Base-by-base conservation (phyloP, 2,888 invertebrate species). In the Anorthoa munda region DNA sequence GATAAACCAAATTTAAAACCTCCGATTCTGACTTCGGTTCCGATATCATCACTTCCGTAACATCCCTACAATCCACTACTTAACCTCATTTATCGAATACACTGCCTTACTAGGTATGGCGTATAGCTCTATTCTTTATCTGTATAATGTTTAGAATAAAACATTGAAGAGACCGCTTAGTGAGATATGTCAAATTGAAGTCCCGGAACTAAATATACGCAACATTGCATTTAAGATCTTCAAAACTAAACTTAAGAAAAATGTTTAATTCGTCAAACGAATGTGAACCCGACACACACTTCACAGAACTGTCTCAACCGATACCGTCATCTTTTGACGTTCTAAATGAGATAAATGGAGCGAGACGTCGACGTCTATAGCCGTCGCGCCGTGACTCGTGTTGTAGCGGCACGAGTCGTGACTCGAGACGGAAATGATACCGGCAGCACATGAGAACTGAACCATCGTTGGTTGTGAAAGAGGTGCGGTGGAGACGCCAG, bases 391-490 rank as follows among this genome's bases (percentile, higher is more conserved):
- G 81, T 79, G 86, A 78, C 87, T 77, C 71, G 77, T 66, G 82
- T 70, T 55, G 50, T 70, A 68, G 63, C 77, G 63, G 63, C 69
- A 65, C 59, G 76, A 78, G 45, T 82, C 72, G 58, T 79, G 85
- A 78, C 87, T 77, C 71, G 61, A 83, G 78, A 81, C 86, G 90
- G 85, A 90, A 87, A 88, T 87, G 83, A 90, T 87, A 84, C 82
- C 81, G 75, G 71, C 71, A 66, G 55, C 71, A 68, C 66, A 66
- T 48, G 56, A 60, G 56, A 75, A 72, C 75, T 61, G 73, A 83
- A 86, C 64, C 73, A 60, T 67, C 66, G 46, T 46, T 50, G 59
- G 18, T 23, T 23, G 12, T 75, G 63, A 50, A 21, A 21, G 45
- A 63, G 21, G 12, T 55, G 53, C 17, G 12, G 31, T 81, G 51